Base-by-base conservation (phyloP, 2,888 invertebrate genomes). In the Merodon equestris region DNA sequence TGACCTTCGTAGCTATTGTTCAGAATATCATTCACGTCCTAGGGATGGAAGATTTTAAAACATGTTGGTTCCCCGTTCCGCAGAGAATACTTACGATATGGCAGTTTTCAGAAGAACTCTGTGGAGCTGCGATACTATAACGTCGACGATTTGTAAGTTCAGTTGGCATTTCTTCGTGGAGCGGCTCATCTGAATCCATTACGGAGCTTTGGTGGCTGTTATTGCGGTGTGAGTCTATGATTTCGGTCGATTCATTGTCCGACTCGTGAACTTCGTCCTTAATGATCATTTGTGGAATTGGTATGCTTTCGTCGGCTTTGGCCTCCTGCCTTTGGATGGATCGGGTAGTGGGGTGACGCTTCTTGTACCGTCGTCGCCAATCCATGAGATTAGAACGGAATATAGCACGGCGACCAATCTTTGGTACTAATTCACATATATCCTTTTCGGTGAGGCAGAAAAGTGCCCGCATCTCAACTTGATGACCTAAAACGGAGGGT, bases 351-450 rank as follows among this genome's bases (percentile, higher is more conserved):
- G n/a, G 12, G 3, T 40, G 40, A 1, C n/a, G 45, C 0, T 47
- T 14, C 9, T 38, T 54, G 17, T 56, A 56, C 27, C 53, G 40
- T 38, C 67, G 17, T 9, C 77, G 61, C 77, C 77, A 77, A 53
- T 77, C 77, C 18, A 68, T 19, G 10, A 77, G 48, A n/a, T n/a
- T 77, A 1, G 73, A 73, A 10, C 77, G 77, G 44, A 77, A 77
- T 18, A 77, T 77, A 1, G 77, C 67, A 1, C 77, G 67, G 0
- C 67, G 73, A 14, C 77, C 77, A 9, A 77, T 77, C 42, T 58
- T 77, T 27, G 77, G 77, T 38, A 77, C 63, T 0, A 77, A 67
- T 19, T 77, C 77, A 12, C 73, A 77, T 1, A 77, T 77, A 9
- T 77, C 77, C 18, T 77, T 73, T 48, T 77, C 77, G 0, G 77